Evolutionary conservation across 2,888 invertebrate species (phyloP).

Genomic region (Platycheirus rosarum): DNA sequence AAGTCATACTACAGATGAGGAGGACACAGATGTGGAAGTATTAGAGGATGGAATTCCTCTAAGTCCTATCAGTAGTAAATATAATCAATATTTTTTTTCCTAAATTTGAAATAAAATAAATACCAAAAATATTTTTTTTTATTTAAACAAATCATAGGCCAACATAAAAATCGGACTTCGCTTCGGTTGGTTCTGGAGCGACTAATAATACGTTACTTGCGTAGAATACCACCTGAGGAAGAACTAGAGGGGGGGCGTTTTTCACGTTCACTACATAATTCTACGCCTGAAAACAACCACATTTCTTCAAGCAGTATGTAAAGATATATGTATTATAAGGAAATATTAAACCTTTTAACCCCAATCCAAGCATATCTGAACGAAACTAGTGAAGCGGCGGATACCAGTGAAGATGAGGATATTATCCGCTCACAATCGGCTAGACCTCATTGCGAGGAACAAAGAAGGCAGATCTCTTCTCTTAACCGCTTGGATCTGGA

Average conservation of each 20-base stretch:
- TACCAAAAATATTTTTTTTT: no score
- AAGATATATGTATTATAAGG: constrained; percentile 9
- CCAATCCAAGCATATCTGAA: constrained; percentile 9
- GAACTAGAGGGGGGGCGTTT: constrained; percentile 59
- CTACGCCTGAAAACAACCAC: background rate
- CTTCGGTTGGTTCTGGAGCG: constrained; percentile 75
- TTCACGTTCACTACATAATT: constrained; percentile 48
- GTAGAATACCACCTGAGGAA: constrained; percentile 75
- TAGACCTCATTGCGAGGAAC: constrained; percentile 55
- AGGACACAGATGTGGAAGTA: constrained; percentile 56
- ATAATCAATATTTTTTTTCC: background rate
- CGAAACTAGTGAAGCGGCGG: constrained; percentile 34
- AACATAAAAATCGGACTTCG: constrained; percentile 68
- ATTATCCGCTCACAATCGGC: constrained; percentile 43
- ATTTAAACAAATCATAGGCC: no score
- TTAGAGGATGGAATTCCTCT: constrained; percentile 28
- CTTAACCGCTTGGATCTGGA: constrained; percentile 75
- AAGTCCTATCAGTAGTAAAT: background rate
- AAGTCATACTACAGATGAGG: constrained; percentile 65
- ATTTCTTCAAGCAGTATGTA: constrained; percentile 1
- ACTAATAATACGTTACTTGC: constrained; percentile 76
- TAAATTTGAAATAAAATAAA: background rate
- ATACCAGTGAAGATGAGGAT: constrained; percentile 42
- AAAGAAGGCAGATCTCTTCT: constrained; percentile 75
- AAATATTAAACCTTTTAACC: constrained; percentile 2